Evolutionary conservation across 2,888 invertebrate genomes (phyloP).

Genomic region (Hymenopus coronatus): DNA sequence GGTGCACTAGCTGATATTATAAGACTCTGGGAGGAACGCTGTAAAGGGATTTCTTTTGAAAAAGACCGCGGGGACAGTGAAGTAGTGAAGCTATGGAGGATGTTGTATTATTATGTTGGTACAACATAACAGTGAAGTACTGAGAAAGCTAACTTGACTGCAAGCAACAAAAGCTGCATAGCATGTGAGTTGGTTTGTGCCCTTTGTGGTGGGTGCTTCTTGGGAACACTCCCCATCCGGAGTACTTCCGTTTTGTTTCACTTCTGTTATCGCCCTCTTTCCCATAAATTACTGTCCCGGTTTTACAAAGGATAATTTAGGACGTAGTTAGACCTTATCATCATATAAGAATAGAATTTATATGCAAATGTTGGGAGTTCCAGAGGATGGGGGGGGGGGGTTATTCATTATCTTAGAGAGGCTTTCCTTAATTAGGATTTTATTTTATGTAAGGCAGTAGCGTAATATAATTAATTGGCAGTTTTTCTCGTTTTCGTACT

Average conservation of each 20-base stretch:
- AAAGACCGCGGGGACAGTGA: neutral
- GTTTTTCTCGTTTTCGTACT: neutral
- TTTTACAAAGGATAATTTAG: conserved; percentile 13
- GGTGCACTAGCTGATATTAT: too few species aligned
- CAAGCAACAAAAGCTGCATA: neutral
- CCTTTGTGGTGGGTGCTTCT: neutral
- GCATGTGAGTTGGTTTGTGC: neutral
- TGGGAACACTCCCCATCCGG: neutral
- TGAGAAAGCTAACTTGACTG: neutral
- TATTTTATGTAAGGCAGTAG: conserved; percentile 8
- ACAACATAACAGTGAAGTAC: neutral
- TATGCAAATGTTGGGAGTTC: neutral
- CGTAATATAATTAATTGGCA: conserved; percentile 8
- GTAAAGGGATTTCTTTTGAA: neutral
- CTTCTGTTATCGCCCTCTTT: neutral
- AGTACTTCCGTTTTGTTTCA: neutral
- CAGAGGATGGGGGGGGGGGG: neutral
- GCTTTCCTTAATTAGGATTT: conserved; percentile 18
- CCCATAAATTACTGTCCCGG: conserved; percentile 1
- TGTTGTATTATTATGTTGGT: neutral
- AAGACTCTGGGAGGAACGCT: too few species aligned
- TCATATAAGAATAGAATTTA: conserved; percentile 21
- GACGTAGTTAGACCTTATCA: conserved; percentile 10
- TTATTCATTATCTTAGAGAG: conserved; percentile 11
- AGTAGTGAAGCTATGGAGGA: neutral